Percentiles rank a stretch among this genome's conserved stretches.
Evolutionary conservation across 2,113 vertebrate species (phyloP).

Genomic region (Campylomormyrus tamandua): DNA sequence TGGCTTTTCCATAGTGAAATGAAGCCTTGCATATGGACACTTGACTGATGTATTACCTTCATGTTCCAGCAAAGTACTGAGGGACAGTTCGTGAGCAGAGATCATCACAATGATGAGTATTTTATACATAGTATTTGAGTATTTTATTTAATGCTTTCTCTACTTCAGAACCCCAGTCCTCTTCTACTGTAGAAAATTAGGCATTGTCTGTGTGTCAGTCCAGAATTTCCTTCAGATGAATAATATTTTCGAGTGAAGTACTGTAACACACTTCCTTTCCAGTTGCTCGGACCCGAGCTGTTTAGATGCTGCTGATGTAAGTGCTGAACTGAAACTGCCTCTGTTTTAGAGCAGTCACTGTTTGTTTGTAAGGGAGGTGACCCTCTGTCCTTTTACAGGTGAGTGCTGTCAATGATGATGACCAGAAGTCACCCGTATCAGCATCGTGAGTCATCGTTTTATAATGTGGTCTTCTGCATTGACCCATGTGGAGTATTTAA

Average conservation of each 20-base stretch:
- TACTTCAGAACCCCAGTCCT: background rate
- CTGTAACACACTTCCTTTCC: background rate
- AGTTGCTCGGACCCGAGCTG: background rate
- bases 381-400: background rate
- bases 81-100: background rate
- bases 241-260: background rate
- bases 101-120: background rate
- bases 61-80: slow-evolving; percentile 4
- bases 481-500: background rate
- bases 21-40: background rate
- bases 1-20: background rate
- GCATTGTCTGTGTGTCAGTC: background rate
- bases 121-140: background rate
- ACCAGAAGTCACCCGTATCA: background rate
- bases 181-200: background rate
- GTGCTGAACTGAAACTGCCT: background rate
- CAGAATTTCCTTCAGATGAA: background rate
- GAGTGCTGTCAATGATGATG: background rate
- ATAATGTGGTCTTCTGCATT: background rate
- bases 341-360: background rate
- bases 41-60: background rate
- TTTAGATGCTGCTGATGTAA: background rate
- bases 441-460: background rate
- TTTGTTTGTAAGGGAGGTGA: background rate
- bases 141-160: background rate